Evolutionary conservation across 2,797 vertebrate species (phyloP), one percentile per base, ranked within the genome.

Genomic region (Chloroceryle amazona): DNA sequence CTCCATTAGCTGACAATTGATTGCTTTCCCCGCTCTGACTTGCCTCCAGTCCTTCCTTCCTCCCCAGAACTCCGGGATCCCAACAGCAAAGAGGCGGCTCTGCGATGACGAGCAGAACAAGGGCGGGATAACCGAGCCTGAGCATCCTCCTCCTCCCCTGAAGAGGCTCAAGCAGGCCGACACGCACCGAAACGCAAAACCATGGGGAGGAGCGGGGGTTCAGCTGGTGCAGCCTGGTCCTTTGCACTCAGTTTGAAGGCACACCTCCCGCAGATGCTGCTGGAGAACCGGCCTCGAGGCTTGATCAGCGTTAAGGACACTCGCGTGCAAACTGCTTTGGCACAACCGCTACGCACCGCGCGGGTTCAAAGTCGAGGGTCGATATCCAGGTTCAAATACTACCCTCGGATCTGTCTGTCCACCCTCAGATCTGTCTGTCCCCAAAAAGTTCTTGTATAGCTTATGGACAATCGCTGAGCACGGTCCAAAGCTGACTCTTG

Each of bases 1-100:
- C 89, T 86, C 95, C 96, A 95, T 96, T 96, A 92, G 81, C 72
- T 57, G 70, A 92, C 95, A 95, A 95, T 60, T 95, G 90, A 95
- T 93, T 84, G 88, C 90, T 83, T 75, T 75, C 91, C 89, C 52
- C 61, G 84, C 90, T 86, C 94, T n/a, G 67, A 87, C 73, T 74
- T 44, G 81, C 92, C 91, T 87, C 83, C 88, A 71, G 93, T 65
- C 90, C 71, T 57, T 61, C 89, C 71, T 55, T 72, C 82, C 71
- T 33, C 33, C 44, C 33, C 81, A 9, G 51, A 57, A 6, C 44
- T 28, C n/a, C 7, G 26, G 46, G 35, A 18, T 33, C 61, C n/a
- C 57, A 10, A 0, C n/a, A 60, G 57, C 2, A 14, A 33, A 47
- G 58, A 25, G 4, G 1, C 2, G 0, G 55, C 60, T 87, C 81